phyloP scores from a whole-genome alignment of 2,113 vertebrate genomes.

The Elephantulus edwardii region DNA sequence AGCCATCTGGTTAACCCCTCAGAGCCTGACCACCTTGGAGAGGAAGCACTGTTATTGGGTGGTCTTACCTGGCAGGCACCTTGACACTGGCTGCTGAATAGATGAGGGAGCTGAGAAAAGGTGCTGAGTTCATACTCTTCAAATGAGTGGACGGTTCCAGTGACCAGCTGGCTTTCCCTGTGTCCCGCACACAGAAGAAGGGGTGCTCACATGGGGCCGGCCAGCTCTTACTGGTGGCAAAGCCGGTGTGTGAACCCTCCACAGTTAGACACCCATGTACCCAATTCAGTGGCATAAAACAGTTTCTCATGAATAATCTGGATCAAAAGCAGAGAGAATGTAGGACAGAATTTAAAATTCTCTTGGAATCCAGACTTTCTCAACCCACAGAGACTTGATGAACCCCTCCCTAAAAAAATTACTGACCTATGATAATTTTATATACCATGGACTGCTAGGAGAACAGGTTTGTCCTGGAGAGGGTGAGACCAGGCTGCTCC shows the following conservation, averaged over 20 bases:
- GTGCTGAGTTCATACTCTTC: fast-evolving
- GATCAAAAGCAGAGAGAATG: not conserved
- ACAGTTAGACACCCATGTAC: no score
- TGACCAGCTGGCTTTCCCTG: not conserved
- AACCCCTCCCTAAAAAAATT: no score
- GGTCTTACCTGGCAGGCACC: no score
- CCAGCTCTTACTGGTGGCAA: fast-evolving
- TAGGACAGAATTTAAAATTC: not conserved
- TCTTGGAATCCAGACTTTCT: not conserved
- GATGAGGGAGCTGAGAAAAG: not conserved
- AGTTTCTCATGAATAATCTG: not conserved
- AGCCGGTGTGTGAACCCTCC: fast-evolving
- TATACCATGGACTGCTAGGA: no score
- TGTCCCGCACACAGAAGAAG: not conserved
- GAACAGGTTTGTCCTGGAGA: no score
- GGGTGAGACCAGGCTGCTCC: no score
- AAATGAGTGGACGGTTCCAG: not conserved
- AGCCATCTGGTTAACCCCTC: no score
- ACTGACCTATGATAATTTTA: no score
- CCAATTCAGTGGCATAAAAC: fast-evolving
- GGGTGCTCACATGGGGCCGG: not conserved
- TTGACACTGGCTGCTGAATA: no score
- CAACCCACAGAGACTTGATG: not conserved
- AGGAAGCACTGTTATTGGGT: no score
- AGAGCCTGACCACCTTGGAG: no score